Conservation (phyloP, 2,797 vertebrate species). For the Falco novaeseelandiae region DNA sequence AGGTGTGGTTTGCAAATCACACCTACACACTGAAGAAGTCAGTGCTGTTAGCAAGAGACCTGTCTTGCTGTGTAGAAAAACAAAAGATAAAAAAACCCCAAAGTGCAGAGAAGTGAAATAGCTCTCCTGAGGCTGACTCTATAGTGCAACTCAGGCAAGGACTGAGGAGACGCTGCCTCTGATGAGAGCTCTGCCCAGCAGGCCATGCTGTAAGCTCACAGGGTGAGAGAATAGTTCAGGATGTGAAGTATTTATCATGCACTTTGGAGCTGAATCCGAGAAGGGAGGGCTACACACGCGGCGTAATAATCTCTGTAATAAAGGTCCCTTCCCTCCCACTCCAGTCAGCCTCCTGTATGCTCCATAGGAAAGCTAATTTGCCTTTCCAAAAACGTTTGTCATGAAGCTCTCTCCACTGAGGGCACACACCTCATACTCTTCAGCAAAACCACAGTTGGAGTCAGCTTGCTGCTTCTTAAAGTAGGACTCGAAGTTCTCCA, state of each 20-base stretch:
- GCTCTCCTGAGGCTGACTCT: neutral
- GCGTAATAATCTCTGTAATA: neutral
- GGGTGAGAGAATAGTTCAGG: neutral
- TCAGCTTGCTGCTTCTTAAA: conserved; percentile 92
- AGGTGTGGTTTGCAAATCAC: neutral
- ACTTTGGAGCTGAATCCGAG: neutral
- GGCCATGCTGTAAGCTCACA: neutral
- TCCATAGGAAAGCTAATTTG: neutral
- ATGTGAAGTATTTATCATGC: neutral
- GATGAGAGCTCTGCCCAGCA: neutral
- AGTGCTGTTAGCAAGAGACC: neutral
- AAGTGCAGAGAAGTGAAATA: neutral
- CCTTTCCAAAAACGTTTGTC: neutral
- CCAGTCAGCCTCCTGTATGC: neutral
- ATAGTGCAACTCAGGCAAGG: neutral
- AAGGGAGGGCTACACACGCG: neutral
- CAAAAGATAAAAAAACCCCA: neutral
- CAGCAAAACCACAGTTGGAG: conserved; percentile 94
- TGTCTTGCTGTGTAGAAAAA: neutral
- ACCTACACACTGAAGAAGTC: neutral
- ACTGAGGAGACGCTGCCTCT: neutral
- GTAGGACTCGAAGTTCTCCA: conserved; percentile 89
- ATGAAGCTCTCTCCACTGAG: neutral
- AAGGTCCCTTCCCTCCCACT: neutral
- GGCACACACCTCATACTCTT: conserved; percentile 89